Evolutionary conservation across 2,113 vertebrate species (phyloP).

Genomic region (Trematocara stigmaticum): DNA sequence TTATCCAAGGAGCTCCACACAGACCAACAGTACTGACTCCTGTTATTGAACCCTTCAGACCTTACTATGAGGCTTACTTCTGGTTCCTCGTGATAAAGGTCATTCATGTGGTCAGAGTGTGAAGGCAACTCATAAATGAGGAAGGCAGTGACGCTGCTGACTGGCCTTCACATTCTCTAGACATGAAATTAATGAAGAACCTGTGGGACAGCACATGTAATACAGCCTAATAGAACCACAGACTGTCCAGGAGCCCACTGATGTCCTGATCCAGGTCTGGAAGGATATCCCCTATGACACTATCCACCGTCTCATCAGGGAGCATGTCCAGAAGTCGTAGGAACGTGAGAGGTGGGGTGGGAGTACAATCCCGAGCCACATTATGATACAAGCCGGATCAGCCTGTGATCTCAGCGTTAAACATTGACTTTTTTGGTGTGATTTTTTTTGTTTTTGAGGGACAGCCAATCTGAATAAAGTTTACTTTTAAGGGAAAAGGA

Average conservation of each 20-base stretch:
- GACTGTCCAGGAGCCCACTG: too few relatives aligned
- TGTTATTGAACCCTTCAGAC: background rate
- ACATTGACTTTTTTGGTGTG: background rate
- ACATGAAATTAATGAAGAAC: background rate
- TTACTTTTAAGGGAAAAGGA: background rate
- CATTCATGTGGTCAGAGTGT: background rate
- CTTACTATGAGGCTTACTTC: background rate
- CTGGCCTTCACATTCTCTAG: background rate
- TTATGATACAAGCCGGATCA: background rate
- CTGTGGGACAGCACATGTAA: too few relatives aligned
- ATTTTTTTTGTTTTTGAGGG: background rate
- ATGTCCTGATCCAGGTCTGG: too few relatives aligned
- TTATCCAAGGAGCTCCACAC: background rate
- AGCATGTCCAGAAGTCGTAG: too few relatives aligned
- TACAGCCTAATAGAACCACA: too few relatives aligned
- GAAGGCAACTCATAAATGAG: background rate
- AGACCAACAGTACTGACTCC: background rate
- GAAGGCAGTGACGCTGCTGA: background rate
- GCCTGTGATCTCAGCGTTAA: background rate
- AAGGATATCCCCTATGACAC: too few relatives aligned
- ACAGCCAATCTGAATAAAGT: background rate
- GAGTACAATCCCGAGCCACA: background rate
- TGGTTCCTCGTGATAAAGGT: background rate
- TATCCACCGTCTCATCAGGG: too few relatives aligned
- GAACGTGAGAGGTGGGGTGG: too few relatives aligned